Conservation (phyloP, 1,140 invertebrate genomes). For the Drosophila busckii region DNA sequence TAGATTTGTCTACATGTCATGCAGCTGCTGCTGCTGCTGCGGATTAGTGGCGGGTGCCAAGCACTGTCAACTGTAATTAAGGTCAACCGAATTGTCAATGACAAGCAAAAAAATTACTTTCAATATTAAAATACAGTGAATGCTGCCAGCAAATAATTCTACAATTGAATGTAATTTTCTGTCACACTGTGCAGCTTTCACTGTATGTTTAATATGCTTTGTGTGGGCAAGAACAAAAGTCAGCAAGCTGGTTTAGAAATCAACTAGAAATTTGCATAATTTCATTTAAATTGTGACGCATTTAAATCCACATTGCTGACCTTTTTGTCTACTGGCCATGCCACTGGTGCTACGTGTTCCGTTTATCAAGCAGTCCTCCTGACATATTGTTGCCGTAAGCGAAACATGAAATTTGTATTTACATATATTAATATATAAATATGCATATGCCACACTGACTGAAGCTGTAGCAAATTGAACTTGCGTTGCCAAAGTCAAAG, state of each 20-base stretch:
- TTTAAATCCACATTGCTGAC: constrained; percentile 33
- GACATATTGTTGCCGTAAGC: constrained; percentile 17
- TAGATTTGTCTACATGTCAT: constrained; percentile 63
- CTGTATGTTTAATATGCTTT: too few species aligned
- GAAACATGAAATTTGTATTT: constrained; percentile 38
- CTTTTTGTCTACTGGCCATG: constrained; percentile 6
- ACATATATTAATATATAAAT: constrained; percentile 41
- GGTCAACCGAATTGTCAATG: too few species aligned
- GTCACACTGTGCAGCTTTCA: constrained; percentile 25
- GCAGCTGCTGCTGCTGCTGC: too few species aligned
- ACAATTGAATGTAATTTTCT: constrained; percentile 27
- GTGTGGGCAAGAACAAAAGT: too few species aligned
- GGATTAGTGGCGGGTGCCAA: too few species aligned
- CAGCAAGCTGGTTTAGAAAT: too few species aligned
- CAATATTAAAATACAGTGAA: too few species aligned
- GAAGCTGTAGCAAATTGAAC: not conserved
- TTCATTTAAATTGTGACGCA: constrained; percentile 56
- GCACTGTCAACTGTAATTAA: too few species aligned
- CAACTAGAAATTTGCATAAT: constrained; percentile 56
- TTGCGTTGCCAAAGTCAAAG: too few species aligned
- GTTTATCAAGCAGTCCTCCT: constrained; percentile 21
- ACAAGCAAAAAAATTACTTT: too few species aligned
- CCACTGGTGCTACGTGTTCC: constrained; percentile 32
- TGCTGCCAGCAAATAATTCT: constrained; percentile 16
- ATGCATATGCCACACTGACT: constrained; percentile 2